phyloP scores from a whole-genome alignment of 2,888 invertebrate genomes.

The Drosophila kokeensis region DNA sequence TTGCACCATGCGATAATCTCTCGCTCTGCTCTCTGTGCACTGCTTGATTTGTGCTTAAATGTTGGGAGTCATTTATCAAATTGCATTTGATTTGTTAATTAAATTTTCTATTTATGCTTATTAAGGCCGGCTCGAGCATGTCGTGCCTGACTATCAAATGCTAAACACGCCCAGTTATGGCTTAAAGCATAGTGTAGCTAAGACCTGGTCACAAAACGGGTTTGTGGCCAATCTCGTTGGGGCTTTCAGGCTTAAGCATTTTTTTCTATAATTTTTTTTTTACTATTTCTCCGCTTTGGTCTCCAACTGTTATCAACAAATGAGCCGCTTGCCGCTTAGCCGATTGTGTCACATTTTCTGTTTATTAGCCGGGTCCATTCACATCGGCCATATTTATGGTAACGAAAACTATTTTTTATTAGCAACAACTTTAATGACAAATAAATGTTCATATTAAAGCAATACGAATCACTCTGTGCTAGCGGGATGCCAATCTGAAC shows the following conservation, averaged over 20 bases:
- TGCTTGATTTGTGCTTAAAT: constrained; percentile 20
- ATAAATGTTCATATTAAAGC: constrained; percentile 63
- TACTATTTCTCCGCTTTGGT: constrained; percentile 33
- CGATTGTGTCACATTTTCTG: constrained; percentile 75
- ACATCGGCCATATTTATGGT: constrained; percentile 60
- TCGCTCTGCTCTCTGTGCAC: constrained; percentile 10
- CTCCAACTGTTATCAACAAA: constrained; percentile 76
- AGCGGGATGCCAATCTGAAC: constrained; percentile 13
- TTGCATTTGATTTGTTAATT: constrained; percentile 81
- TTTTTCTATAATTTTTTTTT: neutral
- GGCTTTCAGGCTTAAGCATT: constrained; percentile 11
- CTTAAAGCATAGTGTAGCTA: constrained; percentile 18
- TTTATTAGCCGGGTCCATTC: constrained; percentile 51
- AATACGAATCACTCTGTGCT: constrained; percentile 35
- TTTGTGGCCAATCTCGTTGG: constrained; percentile 63
- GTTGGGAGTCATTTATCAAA: constrained; percentile 68
- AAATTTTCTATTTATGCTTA: constrained; percentile 78
- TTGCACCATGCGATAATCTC: constrained; percentile 18
- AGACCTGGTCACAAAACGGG: constrained; percentile 39
- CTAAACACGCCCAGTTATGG: constrained; percentile 71
- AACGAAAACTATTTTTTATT: constrained; percentile 63
- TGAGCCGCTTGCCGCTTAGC: constrained; percentile 59
- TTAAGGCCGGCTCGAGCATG: constrained; percentile 57
- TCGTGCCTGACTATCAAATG: constrained; percentile 56
- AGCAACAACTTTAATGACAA: constrained; percentile 54